phyloP scores from a whole-genome alignment of 2,797 vertebrate species.

The Natrix natrix region DNA sequence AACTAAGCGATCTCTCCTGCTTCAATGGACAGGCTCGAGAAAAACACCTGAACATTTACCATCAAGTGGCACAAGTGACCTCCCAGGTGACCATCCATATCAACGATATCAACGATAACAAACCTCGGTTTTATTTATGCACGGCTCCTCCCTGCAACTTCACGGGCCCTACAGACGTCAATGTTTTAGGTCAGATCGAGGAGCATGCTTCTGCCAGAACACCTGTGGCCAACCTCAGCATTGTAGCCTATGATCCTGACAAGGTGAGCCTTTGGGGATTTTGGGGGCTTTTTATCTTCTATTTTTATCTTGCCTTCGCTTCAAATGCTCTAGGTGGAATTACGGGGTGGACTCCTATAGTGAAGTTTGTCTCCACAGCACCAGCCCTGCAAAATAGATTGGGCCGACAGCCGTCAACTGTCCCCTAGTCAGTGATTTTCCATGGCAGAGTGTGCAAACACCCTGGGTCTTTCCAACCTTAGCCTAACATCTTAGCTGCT shows the following conservation, averaged over 20 bases:
- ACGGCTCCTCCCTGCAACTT: constrained; percentile 67
- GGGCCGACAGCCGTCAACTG: background rate
- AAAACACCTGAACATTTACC: constrained; percentile 64
- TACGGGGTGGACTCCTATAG: background rate
- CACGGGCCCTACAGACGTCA: background rate
- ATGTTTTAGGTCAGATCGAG: constrained; percentile 74
- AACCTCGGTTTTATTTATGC: constrained; percentile 85
- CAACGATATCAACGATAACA: constrained; percentile 84
- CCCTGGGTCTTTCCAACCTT: background rate
- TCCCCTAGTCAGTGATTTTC: background rate
- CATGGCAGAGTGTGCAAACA: background rate
- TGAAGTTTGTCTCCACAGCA: background rate
- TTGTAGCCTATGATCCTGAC: constrained; percentile 80
- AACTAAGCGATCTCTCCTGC: background rate
- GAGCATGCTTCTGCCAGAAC: constrained; percentile 78
- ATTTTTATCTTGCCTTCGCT: background rate
- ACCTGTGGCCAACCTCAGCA: constrained; percentile 72
- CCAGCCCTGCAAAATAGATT: background rate
- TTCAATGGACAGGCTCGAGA: constrained; percentile 77
- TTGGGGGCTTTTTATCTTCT: background rate
- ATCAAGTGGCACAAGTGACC: constrained; percentile 57
- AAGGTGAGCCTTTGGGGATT: constrained; percentile 68
- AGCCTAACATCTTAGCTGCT: background rate
- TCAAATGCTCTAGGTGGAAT: background rate
- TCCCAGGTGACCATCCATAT: constrained; percentile 76